Evolutionary conservation across 1,140 invertebrate species (phyloP).

Genomic region (Hylaeus anthracinus): DNA sequence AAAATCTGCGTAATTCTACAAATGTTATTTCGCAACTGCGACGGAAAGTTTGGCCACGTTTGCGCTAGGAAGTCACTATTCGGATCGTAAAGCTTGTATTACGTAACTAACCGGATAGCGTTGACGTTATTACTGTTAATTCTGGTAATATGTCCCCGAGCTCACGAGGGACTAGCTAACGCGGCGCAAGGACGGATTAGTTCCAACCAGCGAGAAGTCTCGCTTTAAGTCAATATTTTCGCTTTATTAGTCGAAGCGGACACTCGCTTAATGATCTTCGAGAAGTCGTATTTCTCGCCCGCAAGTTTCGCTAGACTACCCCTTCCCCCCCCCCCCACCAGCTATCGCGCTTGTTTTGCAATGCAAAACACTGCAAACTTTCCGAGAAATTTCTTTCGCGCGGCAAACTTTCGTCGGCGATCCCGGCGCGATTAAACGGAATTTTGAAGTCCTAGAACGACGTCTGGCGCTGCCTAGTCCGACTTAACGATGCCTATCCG

Average conservation of each 20-base stretch:
- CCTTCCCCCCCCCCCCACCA: neutral
- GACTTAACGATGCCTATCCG: neutral
- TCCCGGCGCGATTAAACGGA: conserved; percentile 6
- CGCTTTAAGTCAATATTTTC: conserved; percentile 12
- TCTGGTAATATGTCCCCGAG: neutral
- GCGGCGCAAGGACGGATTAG: neutral
- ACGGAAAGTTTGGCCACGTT: neutral
- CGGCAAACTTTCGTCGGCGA: neutral
- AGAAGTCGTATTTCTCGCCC: conserved; percentile 5
- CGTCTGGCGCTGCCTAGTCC: neutral
- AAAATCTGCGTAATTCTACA: neutral
- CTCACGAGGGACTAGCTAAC: neutral
- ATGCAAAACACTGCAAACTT: conserved; percentile 29
- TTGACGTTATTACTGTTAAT: neutral
- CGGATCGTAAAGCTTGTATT: neutral
- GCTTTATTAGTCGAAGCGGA: conserved; percentile 24
- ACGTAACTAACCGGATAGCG: neutral
- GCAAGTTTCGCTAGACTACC: neutral
- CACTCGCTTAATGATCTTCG: conserved; percentile 29
- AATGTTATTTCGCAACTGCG: neutral
- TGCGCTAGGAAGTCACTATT: neutral
- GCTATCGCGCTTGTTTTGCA: conserved; percentile 10
- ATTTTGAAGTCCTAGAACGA: neutral
- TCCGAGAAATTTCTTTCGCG: conserved; percentile 33
- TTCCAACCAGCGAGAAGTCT: conserved; percentile 5